Conservation (phyloP, 2,888 invertebrate species). For the Sicus ferrugineus region DNA sequence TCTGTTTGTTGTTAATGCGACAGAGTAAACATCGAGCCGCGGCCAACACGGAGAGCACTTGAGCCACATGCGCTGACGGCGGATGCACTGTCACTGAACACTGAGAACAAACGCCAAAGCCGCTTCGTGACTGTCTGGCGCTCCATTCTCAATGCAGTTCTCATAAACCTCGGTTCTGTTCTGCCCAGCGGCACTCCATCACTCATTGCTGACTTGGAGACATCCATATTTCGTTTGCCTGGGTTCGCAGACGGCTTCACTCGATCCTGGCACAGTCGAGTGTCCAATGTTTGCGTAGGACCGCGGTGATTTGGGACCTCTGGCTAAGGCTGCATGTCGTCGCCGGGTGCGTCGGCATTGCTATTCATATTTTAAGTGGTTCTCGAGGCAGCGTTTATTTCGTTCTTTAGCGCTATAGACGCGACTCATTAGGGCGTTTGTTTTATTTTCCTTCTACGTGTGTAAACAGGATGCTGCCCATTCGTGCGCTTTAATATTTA, state of each 20-base stretch:
- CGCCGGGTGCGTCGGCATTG: background rate
- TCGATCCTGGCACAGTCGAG: background rate
- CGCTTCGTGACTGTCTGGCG: background rate
- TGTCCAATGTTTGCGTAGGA: slow-evolving; percentile 22
- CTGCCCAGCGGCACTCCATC: background rate
- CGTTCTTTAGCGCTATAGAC: slow-evolving; percentile 13
- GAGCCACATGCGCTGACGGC: background rate
- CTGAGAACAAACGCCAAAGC: slow-evolving; percentile 5
- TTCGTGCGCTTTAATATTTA: slow-evolving; percentile 23
- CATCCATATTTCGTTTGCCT: background rate
- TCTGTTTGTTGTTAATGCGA: background rate
- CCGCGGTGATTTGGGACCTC: background rate
- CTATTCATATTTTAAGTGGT: slow-evolving; percentile 15
- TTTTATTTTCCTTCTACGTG: background rate
- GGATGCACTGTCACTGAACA: slow-evolving; percentile 11
- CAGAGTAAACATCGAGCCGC: background rate
- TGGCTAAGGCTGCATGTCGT: no score
- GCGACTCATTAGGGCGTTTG: background rate
- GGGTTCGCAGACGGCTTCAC: background rate
- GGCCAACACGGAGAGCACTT: background rate
- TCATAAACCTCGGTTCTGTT: background rate
- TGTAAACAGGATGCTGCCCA: slow-evolving; percentile 10
- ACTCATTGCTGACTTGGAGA: no score
- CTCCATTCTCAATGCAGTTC: background rate
- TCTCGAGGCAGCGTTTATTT: slow-evolving; percentile 3